phyloP scores from a whole-genome alignment of 2,113 vertebrate species.

The Podocnemis expansa region DNA sequence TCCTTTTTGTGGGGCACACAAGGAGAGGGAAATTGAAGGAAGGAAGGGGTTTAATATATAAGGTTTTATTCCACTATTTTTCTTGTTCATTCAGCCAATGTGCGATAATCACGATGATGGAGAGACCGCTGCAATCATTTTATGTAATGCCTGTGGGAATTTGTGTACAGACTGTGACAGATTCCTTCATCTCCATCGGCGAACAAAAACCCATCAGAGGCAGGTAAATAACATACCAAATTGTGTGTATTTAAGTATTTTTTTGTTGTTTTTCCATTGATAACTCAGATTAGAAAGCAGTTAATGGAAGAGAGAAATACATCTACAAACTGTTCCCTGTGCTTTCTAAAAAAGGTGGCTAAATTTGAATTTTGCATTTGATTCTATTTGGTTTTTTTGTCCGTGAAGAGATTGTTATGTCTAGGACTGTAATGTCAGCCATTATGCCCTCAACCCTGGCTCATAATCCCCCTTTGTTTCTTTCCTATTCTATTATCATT shows the following conservation, averaged over 20 bases:
- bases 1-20: neutral
- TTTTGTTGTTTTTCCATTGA: neutral
- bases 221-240: conserved; percentile 76
- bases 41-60: neutral
- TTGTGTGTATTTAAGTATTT: neutral
- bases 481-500: neutral
- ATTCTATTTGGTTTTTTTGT: neutral
- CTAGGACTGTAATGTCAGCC: neutral
- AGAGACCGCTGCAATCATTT: conserved; percentile 97
- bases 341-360: neutral
- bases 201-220: conserved; percentile 98
- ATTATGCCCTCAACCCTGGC: neutral
- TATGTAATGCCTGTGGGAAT: conserved; percentile 96
- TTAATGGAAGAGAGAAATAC: neutral
- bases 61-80: neutral
- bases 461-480: neutral
- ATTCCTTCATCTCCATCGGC: conserved; percentile 96
- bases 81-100: conserved; percentile 87
- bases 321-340: neutral
- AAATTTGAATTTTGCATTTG: neutral
- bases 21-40: neutral
- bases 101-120: conserved; percentile 99
- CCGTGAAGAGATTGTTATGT: neutral
- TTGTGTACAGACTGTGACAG: conserved; percentile 97
- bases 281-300: neutral